Percentiles rank a stretch among this genome's conserved stretches.
Conservation (phyloP, 2,113 vertebrate species). For the Boulengeromyrus knoepffleri region DNA sequence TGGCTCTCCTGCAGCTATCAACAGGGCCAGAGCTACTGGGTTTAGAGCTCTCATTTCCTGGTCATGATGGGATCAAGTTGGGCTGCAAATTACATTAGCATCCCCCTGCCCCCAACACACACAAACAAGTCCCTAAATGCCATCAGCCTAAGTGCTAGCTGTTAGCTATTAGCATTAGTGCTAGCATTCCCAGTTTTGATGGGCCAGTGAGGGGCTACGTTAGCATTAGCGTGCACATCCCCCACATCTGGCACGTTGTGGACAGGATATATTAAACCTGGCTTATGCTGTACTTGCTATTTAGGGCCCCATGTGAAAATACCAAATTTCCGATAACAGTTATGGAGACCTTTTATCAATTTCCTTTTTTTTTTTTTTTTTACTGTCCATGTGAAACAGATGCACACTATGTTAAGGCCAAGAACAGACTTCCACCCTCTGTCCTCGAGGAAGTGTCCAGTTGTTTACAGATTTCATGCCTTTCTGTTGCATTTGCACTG, state of each 20-base stretch:
- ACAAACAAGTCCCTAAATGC: neutral
- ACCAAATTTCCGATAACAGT: neutral
- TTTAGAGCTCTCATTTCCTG: neutral
- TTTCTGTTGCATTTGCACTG: neutral
- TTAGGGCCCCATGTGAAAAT: neutral
- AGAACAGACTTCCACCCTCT: constrained; percentile 11
- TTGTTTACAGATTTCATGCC: constrained; percentile 7
- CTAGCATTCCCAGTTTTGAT: neutral
- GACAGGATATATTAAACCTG: neutral
- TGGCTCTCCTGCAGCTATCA: neutral
- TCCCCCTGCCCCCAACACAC: neutral
- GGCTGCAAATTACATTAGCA: neutral
- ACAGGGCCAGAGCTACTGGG: neutral
- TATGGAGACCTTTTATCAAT: neutral
- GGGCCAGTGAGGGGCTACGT: neutral
- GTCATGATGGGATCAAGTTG: neutral
- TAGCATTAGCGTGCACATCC: neutral
- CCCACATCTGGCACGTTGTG: neutral
- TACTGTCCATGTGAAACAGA: constrained; percentile 5
- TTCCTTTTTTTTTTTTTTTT: neutral
- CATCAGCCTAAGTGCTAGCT: neutral
- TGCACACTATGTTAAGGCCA: constrained; percentile 9
- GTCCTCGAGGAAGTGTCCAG: constrained; percentile 11
- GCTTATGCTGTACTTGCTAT: neutral
- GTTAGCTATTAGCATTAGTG: neutral